Percentiles rank a stretch among this genome's conserved stretches.
Evolutionary conservation across 2,113 vertebrate genomes (phyloP).

Genomic region (Tenebrosternarchus preto): DNA sequence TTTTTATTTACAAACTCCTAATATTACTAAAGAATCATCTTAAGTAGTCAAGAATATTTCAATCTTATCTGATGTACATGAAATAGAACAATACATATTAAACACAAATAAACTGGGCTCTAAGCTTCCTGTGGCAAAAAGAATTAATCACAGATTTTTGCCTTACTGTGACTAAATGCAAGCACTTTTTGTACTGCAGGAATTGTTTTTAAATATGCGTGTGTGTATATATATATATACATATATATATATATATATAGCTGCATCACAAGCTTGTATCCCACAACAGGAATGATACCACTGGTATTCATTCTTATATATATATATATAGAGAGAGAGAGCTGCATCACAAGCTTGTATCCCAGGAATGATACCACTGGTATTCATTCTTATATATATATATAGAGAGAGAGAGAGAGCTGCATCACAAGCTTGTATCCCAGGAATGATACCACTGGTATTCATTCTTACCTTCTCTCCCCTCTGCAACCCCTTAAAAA

Average conservation of each 20-base stretch:
- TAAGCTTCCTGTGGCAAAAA: not conserved
- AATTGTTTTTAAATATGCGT: too few relatives aligned
- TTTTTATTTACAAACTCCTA: not conserved
- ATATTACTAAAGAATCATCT: not conserved
- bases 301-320: constrained; percentile 15
- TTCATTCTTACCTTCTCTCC: constrained; percentile 63
- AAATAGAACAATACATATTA: not conserved
- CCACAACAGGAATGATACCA: too few relatives aligned
- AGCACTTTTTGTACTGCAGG: not conserved
- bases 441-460: constrained; percentile 89
- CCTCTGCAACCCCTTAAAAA: constrained; percentile 75
- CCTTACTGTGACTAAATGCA: not conserved
- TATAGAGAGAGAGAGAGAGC: too few relatives aligned
- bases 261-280: too few relatives aligned
- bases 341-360: too few relatives aligned
- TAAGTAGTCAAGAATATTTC: not conserved
- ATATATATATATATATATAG: too few relatives aligned
- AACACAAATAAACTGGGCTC: not conserved
- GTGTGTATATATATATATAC: too few relatives aligned
- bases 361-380: constrained; percentile 4
- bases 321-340: too few relatives aligned
- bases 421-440: constrained; percentile 74
- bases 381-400: constrained; percentile 19
- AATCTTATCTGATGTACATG: not conserved
- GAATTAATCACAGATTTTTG: not conserved